Percentiles rank a stretch among this genome's conserved stretches.
These are phyloP conservation scores for Battus philenor DNA, from an alignment of 1,140 invertebrate genomes.

Conservation along the genomic window DNA sequence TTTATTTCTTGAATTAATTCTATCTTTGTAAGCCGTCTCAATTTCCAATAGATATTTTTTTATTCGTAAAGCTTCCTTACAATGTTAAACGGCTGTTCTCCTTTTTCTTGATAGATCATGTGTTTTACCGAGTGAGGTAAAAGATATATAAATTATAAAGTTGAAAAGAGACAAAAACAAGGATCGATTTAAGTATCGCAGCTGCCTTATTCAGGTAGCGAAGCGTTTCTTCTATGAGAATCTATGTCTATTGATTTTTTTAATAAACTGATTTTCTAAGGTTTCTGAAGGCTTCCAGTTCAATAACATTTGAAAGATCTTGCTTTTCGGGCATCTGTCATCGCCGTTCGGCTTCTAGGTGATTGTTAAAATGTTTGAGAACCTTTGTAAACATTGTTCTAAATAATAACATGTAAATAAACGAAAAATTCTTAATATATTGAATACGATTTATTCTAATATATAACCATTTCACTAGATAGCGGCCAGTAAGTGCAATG, in stretches of 20 bases:
- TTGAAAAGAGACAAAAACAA: constrained; percentile 29
- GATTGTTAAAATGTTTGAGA: too few relatives aligned
- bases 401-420: too few relatives aligned
- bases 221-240: constrained; percentile 31
- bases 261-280: constrained; percentile 19
- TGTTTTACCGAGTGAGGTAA: constrained; percentile 33
- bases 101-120: constrained; percentile 16
- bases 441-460: too few relatives aligned
- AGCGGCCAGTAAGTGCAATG: too few relatives aligned
- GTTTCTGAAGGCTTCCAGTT: constrained; percentile 1
- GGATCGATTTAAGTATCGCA: constrained; percentile 51
- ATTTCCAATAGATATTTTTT: too few relatives aligned
- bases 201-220: constrained; percentile 53
- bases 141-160: constrained; percentile 19
- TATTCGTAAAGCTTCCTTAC: constrained; percentile 18
- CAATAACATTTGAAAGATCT: constrained; percentile 9
- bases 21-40: too few relatives aligned
- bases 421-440: too few relatives aligned
- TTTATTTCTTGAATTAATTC: too few relatives aligned
- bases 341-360: too few relatives aligned
- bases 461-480: too few relatives aligned
- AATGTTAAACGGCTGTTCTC: constrained; percentile 11
- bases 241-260: constrained; percentile 36
- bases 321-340: constrained; percentile 1
- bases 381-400: too few relatives aligned